Base-by-base conservation (phyloP, 2,888 invertebrate genomes). In the Myopa tessellatipennis region DNA sequence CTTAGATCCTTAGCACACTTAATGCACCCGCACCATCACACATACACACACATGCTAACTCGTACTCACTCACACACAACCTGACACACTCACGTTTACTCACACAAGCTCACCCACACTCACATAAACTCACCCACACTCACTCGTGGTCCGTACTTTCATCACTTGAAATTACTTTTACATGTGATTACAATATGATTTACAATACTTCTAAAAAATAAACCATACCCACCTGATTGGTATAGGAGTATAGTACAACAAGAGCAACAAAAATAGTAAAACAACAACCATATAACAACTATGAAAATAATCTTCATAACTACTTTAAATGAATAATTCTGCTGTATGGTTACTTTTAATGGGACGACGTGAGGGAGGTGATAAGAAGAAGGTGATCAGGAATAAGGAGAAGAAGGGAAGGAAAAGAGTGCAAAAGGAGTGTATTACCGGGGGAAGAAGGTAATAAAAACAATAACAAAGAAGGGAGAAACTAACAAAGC, bases 1-100 rank as follows among this genome's bases (percentile, higher is more conserved):
- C 40, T 40, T 18, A n/a, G 10, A n/a, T 65, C 45, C 58, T 60
- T 67, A 58, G 55, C 12, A 71, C 58, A 36, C 67, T 67, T 77
- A 58, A n/a, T 61, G 61, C 18, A 18, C 18, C 72, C 58, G 4
- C n/a, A 58, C 55, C 72, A 77, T 61, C 45, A 45, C 45, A 45
- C 3, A 45, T 10, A 45, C 45, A 45, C 45, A 45, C 60, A 7
- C 26, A 34, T 18, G 10, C 8, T 34, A 4, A 10, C 61, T 45
- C 76, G 40, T 14, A 8, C 18, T 10, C 58, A n/a, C 55, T 52
- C 58, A 68, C 18, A 26, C 26, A 26, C 26, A 26, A 26, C 26
- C 18, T 65, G 60, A 14, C n/a, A 58, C 55, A 65, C 71, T 61
- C 45, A 45, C 45, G 10, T 10, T 8, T 10, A 45, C 45, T 8